These are phyloP conservation scores for Scophthalmus maximus DNA, from an alignment of 2,113 vertebrate genomes.

Conservation along the genomic window DNA sequence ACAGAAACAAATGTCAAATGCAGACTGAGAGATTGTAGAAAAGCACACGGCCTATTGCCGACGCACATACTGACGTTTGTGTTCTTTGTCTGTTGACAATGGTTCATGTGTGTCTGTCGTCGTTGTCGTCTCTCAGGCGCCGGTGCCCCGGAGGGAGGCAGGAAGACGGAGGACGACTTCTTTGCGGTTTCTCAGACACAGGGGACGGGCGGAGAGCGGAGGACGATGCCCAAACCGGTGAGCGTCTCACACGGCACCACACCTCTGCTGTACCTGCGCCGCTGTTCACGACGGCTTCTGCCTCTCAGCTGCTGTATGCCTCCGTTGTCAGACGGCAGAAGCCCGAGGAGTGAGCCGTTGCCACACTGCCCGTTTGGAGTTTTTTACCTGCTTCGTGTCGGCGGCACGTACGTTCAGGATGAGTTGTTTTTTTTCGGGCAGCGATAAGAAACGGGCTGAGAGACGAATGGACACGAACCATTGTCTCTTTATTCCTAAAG, in stretches of 20 bases:
- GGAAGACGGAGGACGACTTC: constrained; percentile 70
- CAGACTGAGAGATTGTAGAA: no score
- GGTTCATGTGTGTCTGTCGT: constrained; percentile 8
- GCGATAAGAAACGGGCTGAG: constrained; percentile 29
- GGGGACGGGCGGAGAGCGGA: constrained; percentile 50
- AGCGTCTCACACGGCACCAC: constrained; percentile 25
- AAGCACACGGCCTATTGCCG: neutral
- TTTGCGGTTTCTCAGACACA: constrained; percentile 59
- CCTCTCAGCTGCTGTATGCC: neutral
- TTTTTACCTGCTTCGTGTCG: no score
- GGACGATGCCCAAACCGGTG: constrained; percentile 79
- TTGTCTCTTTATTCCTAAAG: constrained; percentile 19
- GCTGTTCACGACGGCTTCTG: no score
- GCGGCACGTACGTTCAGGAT: no score
- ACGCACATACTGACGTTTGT: neutral
- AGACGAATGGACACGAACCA: neutral
- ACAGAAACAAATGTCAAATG: no score
- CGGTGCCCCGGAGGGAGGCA: constrained; percentile 43
- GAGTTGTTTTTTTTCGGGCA: constrained; percentile 13
- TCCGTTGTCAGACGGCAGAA: neutral
- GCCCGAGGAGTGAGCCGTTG: no score
- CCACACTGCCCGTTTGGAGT: no score
- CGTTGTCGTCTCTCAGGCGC: constrained; percentile 46
- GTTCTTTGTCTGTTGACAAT: neutral
- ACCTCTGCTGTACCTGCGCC: neutral